Conservation (phyloP, 2,113 vertebrate species). For the Phyllostomus discolor region DNA sequence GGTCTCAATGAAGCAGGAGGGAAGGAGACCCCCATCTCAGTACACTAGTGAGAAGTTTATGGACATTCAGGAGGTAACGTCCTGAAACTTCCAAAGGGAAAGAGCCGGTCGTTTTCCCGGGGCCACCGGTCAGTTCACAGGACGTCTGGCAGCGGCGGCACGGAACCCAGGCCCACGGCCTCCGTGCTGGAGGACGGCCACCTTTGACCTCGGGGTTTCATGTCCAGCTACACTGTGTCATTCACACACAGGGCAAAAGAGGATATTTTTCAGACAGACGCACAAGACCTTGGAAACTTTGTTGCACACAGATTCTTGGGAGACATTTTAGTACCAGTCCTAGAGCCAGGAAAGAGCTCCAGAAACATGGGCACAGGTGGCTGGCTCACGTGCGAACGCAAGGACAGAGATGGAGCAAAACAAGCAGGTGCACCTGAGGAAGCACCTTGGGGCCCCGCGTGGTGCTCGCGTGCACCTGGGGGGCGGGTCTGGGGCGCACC, state of each 20-base stretch:
- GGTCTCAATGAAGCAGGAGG: neutral
- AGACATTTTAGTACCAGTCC: neutral
- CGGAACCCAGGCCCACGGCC: rapidly evolving
- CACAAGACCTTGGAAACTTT: neutral
- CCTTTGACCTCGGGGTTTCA: neutral
- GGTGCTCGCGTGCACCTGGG: neutral
- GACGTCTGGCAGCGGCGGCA: rapidly evolving
- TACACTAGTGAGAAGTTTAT: neutral
- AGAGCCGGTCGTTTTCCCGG: neutral
- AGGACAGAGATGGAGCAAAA: neutral
- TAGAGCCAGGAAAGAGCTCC: neutral
- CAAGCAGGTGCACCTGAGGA: neutral
- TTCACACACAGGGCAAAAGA: neutral
- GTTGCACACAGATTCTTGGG: neutral
- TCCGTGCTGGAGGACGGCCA: neutral
- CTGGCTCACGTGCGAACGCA: neutral
- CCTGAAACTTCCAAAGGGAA: neutral
- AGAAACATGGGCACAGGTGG: neutral
- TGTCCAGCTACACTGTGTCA: neutral
- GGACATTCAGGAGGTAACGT: neutral
- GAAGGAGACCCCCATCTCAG: neutral
- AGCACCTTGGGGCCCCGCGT: neutral
- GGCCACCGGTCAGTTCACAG: neutral
- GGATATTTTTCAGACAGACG: neutral
- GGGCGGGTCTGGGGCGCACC: neutral